Conservation (phyloP, 2,113 vertebrate genomes). For the Macrotus californicus region DNA sequence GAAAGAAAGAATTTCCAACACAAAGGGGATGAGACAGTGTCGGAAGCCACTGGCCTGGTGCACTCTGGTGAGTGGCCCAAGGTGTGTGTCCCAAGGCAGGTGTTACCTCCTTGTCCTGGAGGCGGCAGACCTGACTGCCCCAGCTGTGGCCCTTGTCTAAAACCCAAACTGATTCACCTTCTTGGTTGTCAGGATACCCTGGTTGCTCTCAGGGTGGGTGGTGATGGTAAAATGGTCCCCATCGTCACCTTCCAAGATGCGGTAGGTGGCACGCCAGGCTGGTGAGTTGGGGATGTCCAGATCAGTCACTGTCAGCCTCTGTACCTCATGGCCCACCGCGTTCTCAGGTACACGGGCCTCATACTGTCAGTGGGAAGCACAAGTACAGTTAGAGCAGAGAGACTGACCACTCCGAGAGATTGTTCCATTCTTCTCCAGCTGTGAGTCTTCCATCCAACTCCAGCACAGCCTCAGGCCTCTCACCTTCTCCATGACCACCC, state of each 20-base stretch:
- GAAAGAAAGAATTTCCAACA: neutral
- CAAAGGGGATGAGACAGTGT: neutral
- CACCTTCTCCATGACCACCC: neutral
- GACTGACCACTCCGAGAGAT: fast-evolving
- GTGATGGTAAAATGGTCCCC: slow-evolving; percentile 78
- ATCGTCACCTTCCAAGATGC: slow-evolving; percentile 81
- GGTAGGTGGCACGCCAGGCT: slow-evolving; percentile 86
- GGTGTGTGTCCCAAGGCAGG: neutral
- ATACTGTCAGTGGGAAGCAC: slow-evolving; percentile 76
- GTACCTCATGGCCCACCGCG: slow-evolving; percentile 63
- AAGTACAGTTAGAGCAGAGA: neutral
- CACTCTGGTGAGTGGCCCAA: neutral
- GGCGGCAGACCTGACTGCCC: neutral
- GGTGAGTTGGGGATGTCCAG: slow-evolving; percentile 77
- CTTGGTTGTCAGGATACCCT: slow-evolving; percentile 86
- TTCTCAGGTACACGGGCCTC: slow-evolving; percentile 81
- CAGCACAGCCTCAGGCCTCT: neutral
- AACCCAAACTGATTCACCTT: slow-evolving; percentile 78
- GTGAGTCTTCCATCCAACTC: neutral
- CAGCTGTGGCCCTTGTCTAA: neutral
- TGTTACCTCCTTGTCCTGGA: neutral
- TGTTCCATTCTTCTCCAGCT: neutral
- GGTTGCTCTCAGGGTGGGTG: slow-evolving; percentile 81
- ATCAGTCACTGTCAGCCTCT: slow-evolving; percentile 81
- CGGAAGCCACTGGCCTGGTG: neutral